These are phyloP conservation scores for Temnothorax unifasciatus DNA, from an alignment of 2,888 invertebrate genomes.

Conservation along the genomic window DNA sequence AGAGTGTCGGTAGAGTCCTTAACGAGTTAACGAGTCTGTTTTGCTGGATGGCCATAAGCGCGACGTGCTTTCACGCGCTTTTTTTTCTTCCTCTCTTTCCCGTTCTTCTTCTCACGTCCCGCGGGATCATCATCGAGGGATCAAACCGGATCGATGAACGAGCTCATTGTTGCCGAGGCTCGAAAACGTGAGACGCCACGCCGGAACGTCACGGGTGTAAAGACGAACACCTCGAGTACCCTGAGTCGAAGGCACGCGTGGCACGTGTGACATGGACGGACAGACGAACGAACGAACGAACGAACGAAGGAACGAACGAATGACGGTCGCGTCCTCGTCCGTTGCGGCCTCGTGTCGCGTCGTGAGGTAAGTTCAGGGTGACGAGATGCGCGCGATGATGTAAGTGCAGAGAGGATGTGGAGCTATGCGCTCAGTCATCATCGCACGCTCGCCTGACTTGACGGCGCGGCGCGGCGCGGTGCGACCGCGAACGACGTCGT, in stretches of 20 bases:
- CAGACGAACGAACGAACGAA: conserved; percentile 7
- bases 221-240: conserved; percentile 43
- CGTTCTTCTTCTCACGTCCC: conserved; percentile 19
- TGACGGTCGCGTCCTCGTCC: conserved; percentile 16
- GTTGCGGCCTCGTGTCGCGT: conserved; percentile 23
- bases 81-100: conserved; percentile 10
- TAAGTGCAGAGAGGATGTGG: conserved; percentile 56
- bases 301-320: conserved; percentile 34
- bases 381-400: conserved; percentile 58
- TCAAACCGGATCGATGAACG: conserved; percentile 66
- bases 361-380: conserved; percentile 55
- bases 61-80: conserved; percentile 29
- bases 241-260: conserved; percentile 63
- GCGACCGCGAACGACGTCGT: conserved; percentile 31
- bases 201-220: conserved; percentile 44
- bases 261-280: conserved; percentile 65
- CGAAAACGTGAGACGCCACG: conserved; percentile 57
- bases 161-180: conserved; percentile 58
- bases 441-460: conserved; percentile 50
- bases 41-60: conserved; percentile 52
- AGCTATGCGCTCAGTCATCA: conserved; percentile 75
- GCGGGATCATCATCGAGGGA: conserved; percentile 47
- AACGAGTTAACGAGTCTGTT: conserved; percentile 55
- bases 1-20: conserved; percentile 18
- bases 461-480: conserved; percentile 32